Evolutionary conservation across 2,888 invertebrate species (phyloP).

Genomic region (Petrolisthes manimaculis): DNA sequence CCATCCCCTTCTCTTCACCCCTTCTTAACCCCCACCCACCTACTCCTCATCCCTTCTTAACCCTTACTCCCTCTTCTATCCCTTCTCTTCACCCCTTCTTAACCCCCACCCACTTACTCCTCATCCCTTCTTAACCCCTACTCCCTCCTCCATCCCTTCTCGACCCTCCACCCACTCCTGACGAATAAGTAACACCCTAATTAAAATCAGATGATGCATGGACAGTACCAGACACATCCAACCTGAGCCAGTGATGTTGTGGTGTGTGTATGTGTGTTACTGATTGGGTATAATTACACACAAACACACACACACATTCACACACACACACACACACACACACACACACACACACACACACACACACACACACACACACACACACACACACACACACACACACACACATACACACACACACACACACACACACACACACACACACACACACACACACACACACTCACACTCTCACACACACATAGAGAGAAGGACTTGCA

Average conservation of each 20-base stretch:
- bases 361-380: constrained; percentile 27
- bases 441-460: constrained; percentile 6
- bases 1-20: background rate
- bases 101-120: background rate
- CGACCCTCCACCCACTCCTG: background rate
- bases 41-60: background rate
- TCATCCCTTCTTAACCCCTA: background rate
- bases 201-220: constrained; percentile 11
- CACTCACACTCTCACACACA: constrained; percentile 2
- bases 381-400: constrained; percentile 27
- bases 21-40: background rate
- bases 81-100: background rate
- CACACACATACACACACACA: background rate
- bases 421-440: background rate
- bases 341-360: constrained; percentile 14
- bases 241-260: background rate
- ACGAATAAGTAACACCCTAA: constrained; percentile 4
- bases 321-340: background rate
- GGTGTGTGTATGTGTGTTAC: background rate
- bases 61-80: background rate
- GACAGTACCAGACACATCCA: constrained; percentile 5
- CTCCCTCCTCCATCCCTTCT: background rate
- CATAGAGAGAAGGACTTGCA: background rate
- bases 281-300: background rate
- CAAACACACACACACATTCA: constrained; percentile 27